Base-by-base conservation (phyloP, 2,113 vertebrate genomes). In the Microcebus jonahi region DNA sequence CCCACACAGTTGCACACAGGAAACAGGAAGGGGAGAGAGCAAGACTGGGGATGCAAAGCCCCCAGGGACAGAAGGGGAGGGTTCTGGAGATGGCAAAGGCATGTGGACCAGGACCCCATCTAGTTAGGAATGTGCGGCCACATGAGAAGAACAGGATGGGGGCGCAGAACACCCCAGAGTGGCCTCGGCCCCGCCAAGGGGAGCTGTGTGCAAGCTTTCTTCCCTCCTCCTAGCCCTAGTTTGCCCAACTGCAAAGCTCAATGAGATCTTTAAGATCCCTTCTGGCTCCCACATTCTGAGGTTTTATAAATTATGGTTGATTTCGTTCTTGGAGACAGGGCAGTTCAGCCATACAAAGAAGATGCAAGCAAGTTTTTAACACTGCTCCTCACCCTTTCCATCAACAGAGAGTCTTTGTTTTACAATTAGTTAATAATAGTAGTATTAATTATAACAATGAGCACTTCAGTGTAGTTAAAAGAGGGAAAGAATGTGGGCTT, bases 71-170 rank as follows among this genome's bases (percentile, higher is more conserved):
- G 55, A 76, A 6, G 36, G 80, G 77, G 50, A 67, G 0, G 1
- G 23, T 14, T 91, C 12, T 10, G 29, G 20, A 23, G 61, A 84
- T 31, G 75, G 45, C 75, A 85, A 80, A 48, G 79, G 39, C 31
- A 13, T 59, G 48, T 0, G 2, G 20, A 8, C 10, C 1, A 8
- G 48, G 68, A 61, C 23, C 31, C 45, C 20, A 25, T 23, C 31
- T 53, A 39, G 48, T 0, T 0, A 6, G 67, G 34, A 23, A 12
- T 0, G 29, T 59, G 55, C 6, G 11, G 14, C 1, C 5, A 13
- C 48, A 14, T 6, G 4, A 18, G 29, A 36, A 39, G 8, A 0
- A 5, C 21, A 20, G 3, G 23, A 18, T 0, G 0, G 12, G 5
- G 10, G 6, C 3, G 0, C 10, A 27, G 20, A 6, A 53, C 2